These are phyloP conservation scores for Leptobrachium leishanense DNA, from an alignment of 2,113 vertebrate species.

Conservation along the genomic window DNA sequence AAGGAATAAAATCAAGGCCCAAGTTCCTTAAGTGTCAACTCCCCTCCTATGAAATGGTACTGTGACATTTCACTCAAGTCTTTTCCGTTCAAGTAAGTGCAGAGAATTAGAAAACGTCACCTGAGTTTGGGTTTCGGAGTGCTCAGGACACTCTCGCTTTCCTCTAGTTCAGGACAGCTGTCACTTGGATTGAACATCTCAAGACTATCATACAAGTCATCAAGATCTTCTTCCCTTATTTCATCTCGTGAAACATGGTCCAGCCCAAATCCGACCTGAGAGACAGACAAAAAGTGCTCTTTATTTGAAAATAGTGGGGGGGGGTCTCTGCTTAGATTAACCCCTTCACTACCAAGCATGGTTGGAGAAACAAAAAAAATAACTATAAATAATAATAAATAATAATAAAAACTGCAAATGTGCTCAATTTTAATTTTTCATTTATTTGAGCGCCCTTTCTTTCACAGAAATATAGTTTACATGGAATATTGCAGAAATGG, in stretches of 20 bases:
- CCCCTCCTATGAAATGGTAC: too few species aligned
- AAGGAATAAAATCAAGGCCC: slow-evolving; percentile 22
- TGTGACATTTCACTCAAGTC: neutral
- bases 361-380: too few species aligned
- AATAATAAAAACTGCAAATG: too few species aligned
- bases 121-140: slow-evolving; percentile 90
- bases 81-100: neutral
- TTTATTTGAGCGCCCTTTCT: too few species aligned
- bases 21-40: too few species aligned
- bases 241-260: slow-evolving; percentile 89
- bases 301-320: too few species aligned
- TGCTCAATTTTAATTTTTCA: too few species aligned
- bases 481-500: too few species aligned
- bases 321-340: too few species aligned
- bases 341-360: too few species aligned
- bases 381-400: too few species aligned
- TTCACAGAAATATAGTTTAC: too few species aligned
- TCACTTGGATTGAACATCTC: slow-evolving; percentile 95
- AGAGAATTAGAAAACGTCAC: slow-evolving; percentile 53
- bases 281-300: neutral
- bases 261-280: slow-evolving; percentile 83
- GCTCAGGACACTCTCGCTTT: slow-evolving; percentile 90
- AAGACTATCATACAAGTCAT: slow-evolving; percentile 89
- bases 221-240: slow-evolving; percentile 89
- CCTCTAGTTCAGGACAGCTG: slow-evolving; percentile 90